Evolutionary conservation across 2,888 invertebrate genomes (phyloP).

Genomic region (Labia minor): DNA sequence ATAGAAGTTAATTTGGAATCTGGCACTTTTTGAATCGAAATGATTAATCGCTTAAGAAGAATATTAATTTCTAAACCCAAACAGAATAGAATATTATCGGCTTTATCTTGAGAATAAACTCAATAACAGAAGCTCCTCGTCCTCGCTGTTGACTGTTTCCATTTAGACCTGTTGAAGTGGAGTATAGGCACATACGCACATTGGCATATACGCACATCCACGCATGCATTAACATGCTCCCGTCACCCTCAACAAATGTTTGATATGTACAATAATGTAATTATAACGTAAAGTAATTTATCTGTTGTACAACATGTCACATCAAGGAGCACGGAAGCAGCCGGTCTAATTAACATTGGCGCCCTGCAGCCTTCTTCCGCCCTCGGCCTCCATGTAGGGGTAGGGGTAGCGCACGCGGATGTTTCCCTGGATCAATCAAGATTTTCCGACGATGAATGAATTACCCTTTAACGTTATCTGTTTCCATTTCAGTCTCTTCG

Average conservation of each 20-base stretch:
- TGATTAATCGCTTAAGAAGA: background rate
- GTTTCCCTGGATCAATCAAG: background rate
- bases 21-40: background rate
- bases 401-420: background rate
- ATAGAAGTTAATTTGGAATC: background rate
- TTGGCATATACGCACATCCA: background rate
- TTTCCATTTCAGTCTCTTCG: background rate
- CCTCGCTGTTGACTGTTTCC: background rate
- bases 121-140: background rate
- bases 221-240: background rate
- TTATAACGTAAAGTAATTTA: slow-evolving; percentile 13
- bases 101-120: background rate
- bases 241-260: slow-evolving; percentile 4
- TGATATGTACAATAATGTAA: slow-evolving; percentile 13
- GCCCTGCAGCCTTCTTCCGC: background rate
- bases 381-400: background rate
- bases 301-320: slow-evolving; percentile 13
- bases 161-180: background rate
- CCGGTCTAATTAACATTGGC: slow-evolving; percentile 4
- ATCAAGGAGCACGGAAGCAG: background rate
- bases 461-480: background rate
- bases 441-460: slow-evolving; percentile 22
- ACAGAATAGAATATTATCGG: background rate
- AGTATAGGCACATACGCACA: background rate
- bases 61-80: background rate